Evolutionary conservation across 2,797 vertebrate species (phyloP).

Genomic region (Bovichtus variegatus): DNA sequence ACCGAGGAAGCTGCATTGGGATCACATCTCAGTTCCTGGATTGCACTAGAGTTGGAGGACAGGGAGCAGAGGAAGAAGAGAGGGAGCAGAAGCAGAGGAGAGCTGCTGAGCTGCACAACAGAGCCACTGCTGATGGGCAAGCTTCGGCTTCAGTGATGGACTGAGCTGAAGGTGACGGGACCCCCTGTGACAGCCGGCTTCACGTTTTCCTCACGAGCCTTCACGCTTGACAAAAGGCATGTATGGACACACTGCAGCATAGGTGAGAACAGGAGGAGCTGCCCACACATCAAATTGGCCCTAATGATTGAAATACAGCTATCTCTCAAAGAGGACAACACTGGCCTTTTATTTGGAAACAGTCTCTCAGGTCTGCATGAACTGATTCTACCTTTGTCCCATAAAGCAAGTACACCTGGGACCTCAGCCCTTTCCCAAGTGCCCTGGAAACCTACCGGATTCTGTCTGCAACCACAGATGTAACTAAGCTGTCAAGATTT

Average conservation of each 20-base stretch:
- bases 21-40: slow-evolving; percentile 71
- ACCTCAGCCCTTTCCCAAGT: slow-evolving; percentile 69
- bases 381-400: slow-evolving; percentile 73
- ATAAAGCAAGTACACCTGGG: slow-evolving; percentile 62
- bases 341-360: slow-evolving; percentile 61
- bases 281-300: slow-evolving; percentile 44
- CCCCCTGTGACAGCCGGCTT: slow-evolving; percentile 42
- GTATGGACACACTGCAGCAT: slow-evolving; percentile 58
- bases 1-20: slow-evolving; percentile 71
- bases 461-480: slow-evolving; percentile 67
- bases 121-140: slow-evolving; percentile 57
- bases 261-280: slow-evolving; percentile 53
- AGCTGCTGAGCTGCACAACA: slow-evolving; percentile 61
- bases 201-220: slow-evolving; percentile 30
- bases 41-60: slow-evolving; percentile 73
- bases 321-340: slow-evolving; percentile 52
- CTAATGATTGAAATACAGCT: slow-evolving; percentile 59
- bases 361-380: slow-evolving; percentile 75
- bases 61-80: slow-evolving; percentile 65
- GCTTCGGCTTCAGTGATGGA: slow-evolving; percentile 73
- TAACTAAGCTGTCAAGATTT: slow-evolving; percentile 71
- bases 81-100: slow-evolving; percentile 67
- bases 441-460: slow-evolving; percentile 65
- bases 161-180: slow-evolving; percentile 70
- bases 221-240: slow-evolving; percentile 40